Evolutionary conservation across 2,797 vertebrate genomes (phyloP), one percentile per base, ranked within the genome.

Genomic region (Ptychadena robeensis): DNA sequence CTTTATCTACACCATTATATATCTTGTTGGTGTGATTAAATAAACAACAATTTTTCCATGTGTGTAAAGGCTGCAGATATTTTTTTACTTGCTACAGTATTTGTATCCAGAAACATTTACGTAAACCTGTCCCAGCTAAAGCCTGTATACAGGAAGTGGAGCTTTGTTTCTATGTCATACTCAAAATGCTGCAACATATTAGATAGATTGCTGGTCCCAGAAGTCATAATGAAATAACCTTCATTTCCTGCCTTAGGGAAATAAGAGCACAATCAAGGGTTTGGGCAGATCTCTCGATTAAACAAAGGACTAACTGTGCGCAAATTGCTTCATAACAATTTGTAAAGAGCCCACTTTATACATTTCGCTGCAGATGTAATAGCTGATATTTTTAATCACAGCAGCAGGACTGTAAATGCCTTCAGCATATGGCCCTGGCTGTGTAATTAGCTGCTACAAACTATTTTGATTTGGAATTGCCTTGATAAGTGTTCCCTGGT

Each of bases 161-260:
- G 92, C 95, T 96, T 97, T 96, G 95, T 96, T 96, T 95, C 95
- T 90, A 38, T 90, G 92, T 92, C 93, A 90, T 92, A 93, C 92
- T 91, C 91, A 93, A 95, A 96, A 95, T 95, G 96, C 94, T 93
- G 92, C 93, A 95, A 94, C 86, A 91, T 91, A 95, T 95, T 94
- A 95, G 95, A 95, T 94, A 95, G 95, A 95, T 95, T 94, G 95
- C 91, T 73, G 89, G 90, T 95, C 94, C 92, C 87, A 90, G 90
- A 94, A 96, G 95, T 91, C 92, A 89, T 91, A 83, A 91, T 91
- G 94, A 94, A 96, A 96, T 94, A 96, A 94, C 93, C 95, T 94
- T 94, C 93, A 92, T 90, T 96, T 91, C 78, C 81, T 91, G 90
- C 92, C 94, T 92, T 92, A 91, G 93, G 90, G 94, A 94, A 94